These are phyloP conservation scores for Pteronotus mesoamericanus DNA, from an alignment of 2,797 vertebrate genomes.

Conservation along the genomic window DNA sequence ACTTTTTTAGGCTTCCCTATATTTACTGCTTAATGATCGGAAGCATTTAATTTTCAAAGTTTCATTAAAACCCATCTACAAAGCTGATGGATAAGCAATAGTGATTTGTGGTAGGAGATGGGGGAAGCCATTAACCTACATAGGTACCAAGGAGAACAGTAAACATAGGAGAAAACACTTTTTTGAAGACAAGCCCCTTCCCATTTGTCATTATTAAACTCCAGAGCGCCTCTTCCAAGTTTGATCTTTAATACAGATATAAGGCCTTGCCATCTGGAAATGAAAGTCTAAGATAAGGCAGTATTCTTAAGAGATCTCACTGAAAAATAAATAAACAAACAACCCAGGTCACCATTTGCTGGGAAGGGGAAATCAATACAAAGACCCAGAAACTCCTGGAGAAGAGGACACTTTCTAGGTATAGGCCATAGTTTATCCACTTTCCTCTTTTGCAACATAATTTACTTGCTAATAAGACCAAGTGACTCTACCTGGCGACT, in stretches of 20 bases:
- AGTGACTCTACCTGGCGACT: background rate
- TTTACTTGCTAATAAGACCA: slow-evolving; percentile 60
- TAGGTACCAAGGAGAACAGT: slow-evolving; percentile 56
- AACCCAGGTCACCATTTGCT: slow-evolving; percentile 28
- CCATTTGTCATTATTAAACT: slow-evolving; percentile 69
- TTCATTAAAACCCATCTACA: slow-evolving; percentile 57
- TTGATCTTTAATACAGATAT: slow-evolving; percentile 65
- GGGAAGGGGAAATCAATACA: slow-evolving; percentile 60
- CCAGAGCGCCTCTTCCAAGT: slow-evolving; percentile 27
- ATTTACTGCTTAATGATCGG: slow-evolving; percentile 59
- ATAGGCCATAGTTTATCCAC: slow-evolving; percentile 59
- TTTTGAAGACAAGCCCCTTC: slow-evolving; percentile 60
- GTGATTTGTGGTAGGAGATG: slow-evolving; percentile 37
- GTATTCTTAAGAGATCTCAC: slow-evolving; percentile 54
- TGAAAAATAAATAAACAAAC: background rate
- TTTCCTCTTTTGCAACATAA: slow-evolving; percentile 29
- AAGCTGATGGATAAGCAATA: slow-evolving; percentile 55
- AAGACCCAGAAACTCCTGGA: slow-evolving; percentile 52
- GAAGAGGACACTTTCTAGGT: slow-evolving; percentile 54
- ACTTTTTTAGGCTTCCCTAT: background rate
- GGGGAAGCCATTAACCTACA: slow-evolving; percentile 46
- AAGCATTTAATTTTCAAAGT: slow-evolving; percentile 64
- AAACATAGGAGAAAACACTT: background rate
- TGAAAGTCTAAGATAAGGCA: slow-evolving; percentile 60
- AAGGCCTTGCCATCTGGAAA: slow-evolving; percentile 51